Evolutionary conservation across 1,140 invertebrate genomes (phyloP), one percentile per base, ranked within the genome.

Genomic region (Schlechtendalia chinensis): DNA sequence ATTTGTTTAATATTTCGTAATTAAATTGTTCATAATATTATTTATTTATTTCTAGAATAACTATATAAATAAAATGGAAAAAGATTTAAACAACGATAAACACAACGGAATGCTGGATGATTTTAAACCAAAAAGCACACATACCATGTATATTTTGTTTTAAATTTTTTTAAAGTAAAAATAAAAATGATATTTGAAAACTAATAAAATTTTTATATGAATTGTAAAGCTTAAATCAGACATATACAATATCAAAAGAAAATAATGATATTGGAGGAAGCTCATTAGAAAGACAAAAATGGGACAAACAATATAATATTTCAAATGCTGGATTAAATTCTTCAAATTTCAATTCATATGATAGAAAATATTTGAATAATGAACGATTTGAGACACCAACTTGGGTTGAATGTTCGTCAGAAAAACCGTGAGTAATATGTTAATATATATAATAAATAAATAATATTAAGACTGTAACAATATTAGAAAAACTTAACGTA

Each of bases 241-340:
- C 75, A 6, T 79, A 79, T 12, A 79, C 75, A 29, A 79, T 79
- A 16, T 59, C 75, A 19, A 79, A 79, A 79, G 75, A 79, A 61
- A 63, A 79, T n/a, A 50, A 19, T 77, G 58, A n/a, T 47, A 22
- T 16, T 45, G 10, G 17, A 27, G 22, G 17, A 32, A 22, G 75
- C 4, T 17, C 75, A 16, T 19, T 29, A 50, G 75, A 79, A 79
- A 79, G 75, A 79, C 75, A 79, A 61, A 79, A 63, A 19, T 79
- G 75, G 75, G 32, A 79, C 27, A 79, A 61, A 27, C 56, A 45
- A 45, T 56, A 45, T 77, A 77, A 72, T 54, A 24, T 16, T 58
- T 54, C 19, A 72, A 74, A 74, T 74, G 1, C n/a, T 77, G 74
- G 56, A 45, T 77, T 77, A 12, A 63, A 79, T 59, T 2, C 29